Percentiles rank a stretch among this genome's conserved stretches.
Evolutionary conservation across 2,888 invertebrate species (phyloP).

Genomic region (Spatulosminthurus flaviceps): DNA sequence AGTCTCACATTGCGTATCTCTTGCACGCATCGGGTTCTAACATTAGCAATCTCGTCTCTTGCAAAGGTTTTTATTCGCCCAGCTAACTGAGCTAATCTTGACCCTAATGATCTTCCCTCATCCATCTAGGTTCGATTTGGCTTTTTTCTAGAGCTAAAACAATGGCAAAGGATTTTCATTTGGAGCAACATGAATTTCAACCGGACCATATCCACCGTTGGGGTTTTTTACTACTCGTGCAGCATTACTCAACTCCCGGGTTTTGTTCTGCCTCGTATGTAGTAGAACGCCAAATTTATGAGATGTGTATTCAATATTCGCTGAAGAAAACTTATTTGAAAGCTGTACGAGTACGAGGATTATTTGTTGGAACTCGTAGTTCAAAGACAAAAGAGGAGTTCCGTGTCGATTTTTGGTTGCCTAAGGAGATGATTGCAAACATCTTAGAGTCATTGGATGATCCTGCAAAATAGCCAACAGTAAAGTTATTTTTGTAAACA

Average conservation of each 20-base stretch:
- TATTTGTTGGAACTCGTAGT: too few relatives aligned
- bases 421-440: too few relatives aligned
- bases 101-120: constrained; percentile 26
- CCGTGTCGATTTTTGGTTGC: too few relatives aligned
- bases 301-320: too few relatives aligned
- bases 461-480: too few relatives aligned
- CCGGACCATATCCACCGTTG: background rate
- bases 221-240: constrained; percentile 8
- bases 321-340: too few relatives aligned
- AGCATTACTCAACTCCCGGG: too few relatives aligned
- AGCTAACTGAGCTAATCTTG: constrained; percentile 30
- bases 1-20: constrained; percentile 40
- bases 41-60: constrained; percentile 9
- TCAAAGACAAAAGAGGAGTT: too few relatives aligned
- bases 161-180: background rate
- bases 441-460: too few relatives aligned
- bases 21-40: background rate
- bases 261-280: background rate
- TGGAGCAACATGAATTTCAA: background rate
- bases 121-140: background rate
- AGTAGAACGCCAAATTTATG: background rate
- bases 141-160: background rate
- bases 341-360: too few relatives aligned
- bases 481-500: too few relatives aligned
- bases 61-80: constrained; percentile 15